Conservation (phyloP, 2,888 invertebrate genomes). For the Lycophotia porphyrea region DNA sequence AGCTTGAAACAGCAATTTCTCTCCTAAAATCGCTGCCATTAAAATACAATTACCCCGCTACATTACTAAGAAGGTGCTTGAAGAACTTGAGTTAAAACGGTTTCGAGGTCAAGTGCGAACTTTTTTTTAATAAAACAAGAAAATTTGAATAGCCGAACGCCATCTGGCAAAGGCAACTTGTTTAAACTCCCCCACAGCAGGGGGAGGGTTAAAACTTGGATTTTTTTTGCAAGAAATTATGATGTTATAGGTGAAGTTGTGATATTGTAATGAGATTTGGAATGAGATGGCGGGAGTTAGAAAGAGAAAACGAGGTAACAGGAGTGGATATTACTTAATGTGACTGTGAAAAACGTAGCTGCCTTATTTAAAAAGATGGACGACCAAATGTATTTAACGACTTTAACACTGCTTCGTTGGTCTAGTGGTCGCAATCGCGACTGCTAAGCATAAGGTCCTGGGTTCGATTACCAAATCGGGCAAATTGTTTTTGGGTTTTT, state of each 20-base stretch:
- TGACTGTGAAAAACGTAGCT: neutral
- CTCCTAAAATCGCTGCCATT: constrained; percentile 58
- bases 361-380: neutral
- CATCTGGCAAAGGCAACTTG: constrained; percentile 75
- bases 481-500: no score
- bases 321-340: neutral
- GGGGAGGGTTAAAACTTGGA: constrained; percentile 65
- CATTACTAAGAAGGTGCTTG: constrained; percentile 68
- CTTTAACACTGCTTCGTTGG: no score
- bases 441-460: no score
- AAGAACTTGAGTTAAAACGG: constrained; percentile 66
- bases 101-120: constrained; percentile 73
- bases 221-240: constrained; percentile 71
- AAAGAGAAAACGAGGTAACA: constrained; percentile 20
- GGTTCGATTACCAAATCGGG: no score
- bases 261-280: constrained; percentile 69
- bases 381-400: no score
- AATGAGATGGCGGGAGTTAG: constrained; percentile 47
- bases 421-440: no score
- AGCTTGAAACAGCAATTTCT: constrained; percentile 59
- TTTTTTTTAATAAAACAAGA: constrained; percentile 81
- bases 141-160: constrained; percentile 77
- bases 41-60: constrained; percentile 68
- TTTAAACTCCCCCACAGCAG: constrained; percentile 66
- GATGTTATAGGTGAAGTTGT: constrained; percentile 73